Conservation (phyloP, 2,113 vertebrate genomes). For the Benitochromis conjunctus region DNA sequence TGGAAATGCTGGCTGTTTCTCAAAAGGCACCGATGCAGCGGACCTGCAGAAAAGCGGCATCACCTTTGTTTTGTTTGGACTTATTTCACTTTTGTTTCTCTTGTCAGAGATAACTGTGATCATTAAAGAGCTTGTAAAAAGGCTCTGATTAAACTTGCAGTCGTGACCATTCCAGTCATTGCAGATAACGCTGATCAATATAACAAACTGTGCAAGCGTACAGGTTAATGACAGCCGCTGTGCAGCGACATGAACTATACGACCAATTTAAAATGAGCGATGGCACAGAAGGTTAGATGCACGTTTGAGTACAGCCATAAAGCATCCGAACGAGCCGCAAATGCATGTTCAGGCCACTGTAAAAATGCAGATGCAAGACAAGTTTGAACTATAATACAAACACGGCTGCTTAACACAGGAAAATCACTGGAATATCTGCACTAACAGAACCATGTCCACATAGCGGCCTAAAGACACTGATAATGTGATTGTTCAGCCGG, state of each 20-base stretch:
- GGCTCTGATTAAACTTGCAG: neutral
- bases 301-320: neutral
- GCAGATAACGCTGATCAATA: neutral
- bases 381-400: neutral
- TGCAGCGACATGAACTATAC: neutral
- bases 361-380: neutral
- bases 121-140: neutral
- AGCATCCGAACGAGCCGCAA: neutral
- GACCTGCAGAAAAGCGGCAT: neutral
- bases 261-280: neutral
- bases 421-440: neutral
- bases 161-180: neutral
- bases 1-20: neutral
- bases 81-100: neutral
- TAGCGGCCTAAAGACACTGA: fast-evolving
- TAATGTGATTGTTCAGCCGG: neutral
- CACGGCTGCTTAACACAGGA: neutral
- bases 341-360: neutral
- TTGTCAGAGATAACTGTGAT: neutral
- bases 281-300: neutral
- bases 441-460: neutral
- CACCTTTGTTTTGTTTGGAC: neutral
- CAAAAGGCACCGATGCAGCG: neutral
- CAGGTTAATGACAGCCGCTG: neutral
- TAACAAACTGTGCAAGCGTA: fast-evolving